A percentile compares a stretch with the other conserved stretches of the same genome.
Evolutionary conservation across 2,797 vertebrate species (phyloP).

Genomic region (Enteromius fasciolatus): DNA sequence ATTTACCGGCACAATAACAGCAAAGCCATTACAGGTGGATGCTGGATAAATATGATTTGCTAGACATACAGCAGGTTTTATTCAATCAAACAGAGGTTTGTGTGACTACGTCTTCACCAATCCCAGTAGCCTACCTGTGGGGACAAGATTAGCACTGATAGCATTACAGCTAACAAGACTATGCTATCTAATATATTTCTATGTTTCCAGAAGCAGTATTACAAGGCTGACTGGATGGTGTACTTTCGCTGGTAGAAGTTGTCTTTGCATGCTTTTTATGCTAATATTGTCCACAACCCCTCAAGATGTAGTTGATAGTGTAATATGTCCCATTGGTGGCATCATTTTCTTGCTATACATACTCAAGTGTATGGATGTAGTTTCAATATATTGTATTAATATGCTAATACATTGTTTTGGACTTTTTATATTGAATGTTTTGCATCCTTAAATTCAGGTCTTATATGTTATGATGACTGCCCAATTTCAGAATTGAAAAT

Average conservation of each 20-base stretch:
- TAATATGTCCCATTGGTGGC: neutral
- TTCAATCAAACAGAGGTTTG: slow-evolving; percentile 57
- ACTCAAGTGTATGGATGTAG: neutral
- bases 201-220: neutral
- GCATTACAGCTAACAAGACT: neutral
- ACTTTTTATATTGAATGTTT: neutral
- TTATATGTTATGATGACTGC: neutral
- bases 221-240: neutral
- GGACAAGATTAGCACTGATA: neutral
- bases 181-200: neutral
- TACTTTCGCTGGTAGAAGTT: neutral
- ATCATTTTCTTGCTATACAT: neutral
- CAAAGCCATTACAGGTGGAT: slow-evolving; percentile 56
- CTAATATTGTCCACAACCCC: neutral
- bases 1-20: slow-evolving; percentile 60
- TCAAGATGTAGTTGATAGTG: neutral
- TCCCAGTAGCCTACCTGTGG: neutral
- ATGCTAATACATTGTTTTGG: neutral
- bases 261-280: neutral
- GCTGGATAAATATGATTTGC: slow-evolving; percentile 57
- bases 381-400: neutral
- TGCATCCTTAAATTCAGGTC: neutral
- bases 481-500: neutral
- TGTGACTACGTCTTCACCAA: neutral
- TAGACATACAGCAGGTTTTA: slow-evolving; percentile 48